These are phyloP conservation scores for Silurus glanis DNA, from an alignment of 2,113 vertebrate species.

Conservation along the genomic window DNA sequence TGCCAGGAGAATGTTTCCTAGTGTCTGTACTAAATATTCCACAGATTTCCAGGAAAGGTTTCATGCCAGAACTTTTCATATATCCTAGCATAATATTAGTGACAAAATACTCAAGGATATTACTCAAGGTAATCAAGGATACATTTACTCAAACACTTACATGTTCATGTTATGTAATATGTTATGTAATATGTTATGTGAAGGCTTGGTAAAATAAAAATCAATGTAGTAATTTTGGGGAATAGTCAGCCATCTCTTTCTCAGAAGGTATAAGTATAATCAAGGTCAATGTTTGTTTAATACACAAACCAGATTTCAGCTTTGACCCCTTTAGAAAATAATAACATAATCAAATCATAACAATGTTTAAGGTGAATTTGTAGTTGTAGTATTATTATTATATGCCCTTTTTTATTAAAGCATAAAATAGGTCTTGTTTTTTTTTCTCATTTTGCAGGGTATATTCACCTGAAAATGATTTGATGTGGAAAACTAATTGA, in stretches of 20 bases:
- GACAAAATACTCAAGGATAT: not conserved
- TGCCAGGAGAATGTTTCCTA: too few relatives aligned
- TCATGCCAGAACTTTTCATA: too few relatives aligned
- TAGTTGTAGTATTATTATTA: not conserved
- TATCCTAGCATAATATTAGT: not conserved
- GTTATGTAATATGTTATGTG: too few relatives aligned
- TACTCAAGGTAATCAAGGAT: not conserved
- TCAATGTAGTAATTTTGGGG: not conserved
- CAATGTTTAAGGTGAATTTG: not conserved
- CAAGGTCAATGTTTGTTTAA: not conserved
- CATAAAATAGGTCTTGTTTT: slow-evolving; percentile 18
- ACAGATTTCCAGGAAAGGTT: too few relatives aligned
- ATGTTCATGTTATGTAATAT: not conserved
- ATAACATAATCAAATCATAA: not conserved
- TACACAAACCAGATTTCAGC: not conserved
- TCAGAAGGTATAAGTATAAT: not conserved
- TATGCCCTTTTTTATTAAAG: not conserved
- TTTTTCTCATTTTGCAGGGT: slow-evolving; percentile 60
- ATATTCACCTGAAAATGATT: slow-evolving; percentile 73
- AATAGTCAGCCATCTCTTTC: not conserved
- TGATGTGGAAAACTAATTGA: slow-evolving; percentile 78
- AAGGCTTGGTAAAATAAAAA: too few relatives aligned
- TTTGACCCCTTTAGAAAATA: not conserved
- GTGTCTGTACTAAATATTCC: too few relatives aligned
- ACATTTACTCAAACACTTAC: not conserved